phyloP scores from a whole-genome alignment of 2,797 vertebrate genomes.

The Erpetoichthys calabaricus region DNA sequence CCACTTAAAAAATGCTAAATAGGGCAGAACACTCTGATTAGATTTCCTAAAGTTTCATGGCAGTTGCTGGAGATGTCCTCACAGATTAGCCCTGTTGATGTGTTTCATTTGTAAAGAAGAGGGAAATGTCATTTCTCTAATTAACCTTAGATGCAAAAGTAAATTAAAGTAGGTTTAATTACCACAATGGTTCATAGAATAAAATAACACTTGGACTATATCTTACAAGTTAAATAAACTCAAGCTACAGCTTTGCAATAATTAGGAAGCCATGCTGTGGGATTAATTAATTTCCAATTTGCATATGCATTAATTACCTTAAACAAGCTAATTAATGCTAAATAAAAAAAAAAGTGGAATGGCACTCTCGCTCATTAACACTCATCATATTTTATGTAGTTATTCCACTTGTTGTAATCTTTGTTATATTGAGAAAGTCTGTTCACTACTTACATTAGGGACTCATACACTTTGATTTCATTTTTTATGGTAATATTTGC shows the following conservation, averaged over 20 bases:
- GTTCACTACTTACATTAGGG: no score
- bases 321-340: conserved; percentile 37
- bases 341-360: conserved; percentile 31
- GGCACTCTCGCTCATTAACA: conserved; percentile 17
- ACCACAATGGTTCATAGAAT: conserved; percentile 24
- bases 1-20: conserved; percentile 55
- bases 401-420: no score
- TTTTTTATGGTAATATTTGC: no score
- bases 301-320: conserved; percentile 28
- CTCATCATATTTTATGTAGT: background rate
- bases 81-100: conserved; percentile 36
- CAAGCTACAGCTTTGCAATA: conserved; percentile 47
- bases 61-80: conserved; percentile 46
- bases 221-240: conserved; percentile 28
- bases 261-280: conserved; percentile 44
- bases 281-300: conserved; percentile 40
- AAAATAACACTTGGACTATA: conserved; percentile 26
- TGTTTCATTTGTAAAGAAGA: conserved; percentile 32
- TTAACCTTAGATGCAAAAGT: conserved; percentile 47
- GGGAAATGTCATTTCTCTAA: conserved; percentile 38
- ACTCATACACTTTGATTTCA: no score
- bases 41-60: conserved; percentile 42
- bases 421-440: no score
- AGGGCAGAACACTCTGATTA: conserved; percentile 50
- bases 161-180: conserved; percentile 49